Base-by-base conservation (phyloP, 1,140 invertebrate species). In the Chlorops oryzae region DNA sequence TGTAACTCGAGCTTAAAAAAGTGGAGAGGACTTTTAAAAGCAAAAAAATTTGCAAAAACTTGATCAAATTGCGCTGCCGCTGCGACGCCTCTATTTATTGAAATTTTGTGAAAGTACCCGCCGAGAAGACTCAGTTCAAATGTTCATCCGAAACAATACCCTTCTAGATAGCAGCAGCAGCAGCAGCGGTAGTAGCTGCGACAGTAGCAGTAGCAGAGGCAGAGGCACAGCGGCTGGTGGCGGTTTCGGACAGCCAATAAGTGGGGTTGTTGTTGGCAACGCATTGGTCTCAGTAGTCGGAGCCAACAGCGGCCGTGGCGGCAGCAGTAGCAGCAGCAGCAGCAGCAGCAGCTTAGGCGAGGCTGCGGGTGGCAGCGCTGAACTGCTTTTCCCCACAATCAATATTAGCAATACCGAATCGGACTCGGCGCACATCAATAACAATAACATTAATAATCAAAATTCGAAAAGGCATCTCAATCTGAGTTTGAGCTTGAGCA, bases 361-460 rank as follows among this genome's bases (percentile, higher is more conserved):
- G 7, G 27, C 7, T 32, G 20, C 42, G 48, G 51, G 50, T n/a
- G 59, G 55, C 37, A 63, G 61, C 56, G 60, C 60, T 43, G 61
- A 63, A 25, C 35, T 63, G 10, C 42, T 63, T 23, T 59, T 58
- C 52, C 61, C 62, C 40, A 62, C 61, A 18, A 63, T 57, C 22
- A 57, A 62, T 40, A 63, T 58, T 47, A 64, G 61, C 54, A 63
- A 62, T 13, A 12, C 10, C 6, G 15, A 18, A 18, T n/a, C 18
- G 7, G 17, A 9, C 6, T 13, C 39, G 23, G 6, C 5, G 2
- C 9, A n/a, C 15, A 10, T 22, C 22, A 27, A 20, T 23, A 41
- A 20, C 43, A 32, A 45, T 15, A 45, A 45, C 10, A 45, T 34
- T 21, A 45, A 45, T n/a, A 45, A 45, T 34, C 13, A 27, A 9